phyloP scores from a whole-genome alignment of 2,888 invertebrate genomes.

The Argyra leucocephala region DNA sequence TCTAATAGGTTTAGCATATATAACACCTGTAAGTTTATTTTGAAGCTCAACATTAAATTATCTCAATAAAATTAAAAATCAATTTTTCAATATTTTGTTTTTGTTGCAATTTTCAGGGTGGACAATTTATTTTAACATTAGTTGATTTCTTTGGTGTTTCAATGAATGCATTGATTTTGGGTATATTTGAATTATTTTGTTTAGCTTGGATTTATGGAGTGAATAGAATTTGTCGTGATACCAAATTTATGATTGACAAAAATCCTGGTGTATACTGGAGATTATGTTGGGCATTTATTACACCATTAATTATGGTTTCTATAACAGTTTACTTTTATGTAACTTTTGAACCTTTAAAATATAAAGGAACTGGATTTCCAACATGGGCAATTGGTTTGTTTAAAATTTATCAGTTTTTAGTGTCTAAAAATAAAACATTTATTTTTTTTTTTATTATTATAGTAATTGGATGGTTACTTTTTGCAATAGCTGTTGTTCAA shows the following conservation, averaged over 20 bases:
- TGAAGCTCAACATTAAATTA: no score
- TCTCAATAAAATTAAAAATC: neutral
- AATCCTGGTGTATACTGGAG: constrained; percentile 67
- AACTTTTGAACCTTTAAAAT: constrained; percentile 51
- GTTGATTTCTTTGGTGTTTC: constrained; percentile 69
- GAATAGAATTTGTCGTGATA: constrained; percentile 57
- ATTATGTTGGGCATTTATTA: constrained; percentile 65
- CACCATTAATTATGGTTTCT: constrained; percentile 58
- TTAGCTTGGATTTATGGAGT: constrained; percentile 67
- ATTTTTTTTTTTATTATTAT: constrained; percentile 9
- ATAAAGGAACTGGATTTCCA: constrained; percentile 54
- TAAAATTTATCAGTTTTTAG: neutral
- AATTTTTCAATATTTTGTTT: constrained; percentile 3
- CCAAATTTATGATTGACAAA: constrained; percentile 69
- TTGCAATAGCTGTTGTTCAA: constrained; percentile 46
- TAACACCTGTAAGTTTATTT: constrained; percentile 51
- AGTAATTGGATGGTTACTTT: constrained; percentile 46
- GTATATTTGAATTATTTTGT: constrained; percentile 57
- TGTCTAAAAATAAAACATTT: neutral
- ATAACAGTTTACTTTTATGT: constrained; percentile 63
- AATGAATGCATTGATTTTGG: constrained; percentile 59
- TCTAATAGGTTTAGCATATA: constrained; percentile 51
- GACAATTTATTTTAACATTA: constrained; percentile 61
- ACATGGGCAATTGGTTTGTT: constrained; percentile 51
- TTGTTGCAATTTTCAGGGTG: constrained; percentile 48